Percentiles rank a stretch among this genome's conserved stretches.
Conservation (phyloP, 2,888 invertebrate genomes). For the Callimorpha dominula region DNA sequence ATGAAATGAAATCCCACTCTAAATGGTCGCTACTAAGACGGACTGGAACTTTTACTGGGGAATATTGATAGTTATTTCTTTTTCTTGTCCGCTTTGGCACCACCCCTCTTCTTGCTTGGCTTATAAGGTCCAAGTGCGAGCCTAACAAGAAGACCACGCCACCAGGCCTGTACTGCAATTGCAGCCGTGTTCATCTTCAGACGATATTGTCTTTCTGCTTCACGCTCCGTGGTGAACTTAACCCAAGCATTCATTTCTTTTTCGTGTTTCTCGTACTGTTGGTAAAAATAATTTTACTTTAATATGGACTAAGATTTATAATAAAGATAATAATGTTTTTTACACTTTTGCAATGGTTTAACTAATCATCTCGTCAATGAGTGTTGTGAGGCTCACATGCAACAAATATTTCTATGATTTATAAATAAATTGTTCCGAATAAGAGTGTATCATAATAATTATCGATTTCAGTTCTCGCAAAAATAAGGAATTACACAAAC, state of each 20-base stretch:
- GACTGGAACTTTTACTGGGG: not conserved
- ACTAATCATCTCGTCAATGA: not conserved
- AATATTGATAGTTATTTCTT: not conserved
- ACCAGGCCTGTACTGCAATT: constrained; percentile 78
- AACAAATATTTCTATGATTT: no score
- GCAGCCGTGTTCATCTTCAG: constrained; percentile 75
- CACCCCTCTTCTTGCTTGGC: constrained; percentile 7
- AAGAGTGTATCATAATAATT: not conserved
- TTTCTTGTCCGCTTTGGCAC: not conserved
- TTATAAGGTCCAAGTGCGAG: constrained; percentile 38
- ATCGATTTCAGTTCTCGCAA: not conserved
- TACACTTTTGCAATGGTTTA: not conserved
- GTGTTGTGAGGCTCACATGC: not conserved
- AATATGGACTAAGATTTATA: not conserved
- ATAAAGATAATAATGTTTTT: not conserved
- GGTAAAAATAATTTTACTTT: not conserved
- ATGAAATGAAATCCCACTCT: not conserved
- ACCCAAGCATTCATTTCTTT: constrained; percentile 69
- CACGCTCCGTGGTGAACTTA: constrained; percentile 57
- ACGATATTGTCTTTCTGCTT: constrained; percentile 68
- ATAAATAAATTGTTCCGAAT: not conserved
- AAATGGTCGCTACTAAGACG: not conserved
- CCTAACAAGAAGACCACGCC: constrained; percentile 63
- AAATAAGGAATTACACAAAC: not conserved
- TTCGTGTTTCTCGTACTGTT: constrained; percentile 54